These are phyloP conservation scores for Scatophagus argus DNA, from an alignment of 2,113 vertebrate genomes.

Conservation along the genomic window DNA sequence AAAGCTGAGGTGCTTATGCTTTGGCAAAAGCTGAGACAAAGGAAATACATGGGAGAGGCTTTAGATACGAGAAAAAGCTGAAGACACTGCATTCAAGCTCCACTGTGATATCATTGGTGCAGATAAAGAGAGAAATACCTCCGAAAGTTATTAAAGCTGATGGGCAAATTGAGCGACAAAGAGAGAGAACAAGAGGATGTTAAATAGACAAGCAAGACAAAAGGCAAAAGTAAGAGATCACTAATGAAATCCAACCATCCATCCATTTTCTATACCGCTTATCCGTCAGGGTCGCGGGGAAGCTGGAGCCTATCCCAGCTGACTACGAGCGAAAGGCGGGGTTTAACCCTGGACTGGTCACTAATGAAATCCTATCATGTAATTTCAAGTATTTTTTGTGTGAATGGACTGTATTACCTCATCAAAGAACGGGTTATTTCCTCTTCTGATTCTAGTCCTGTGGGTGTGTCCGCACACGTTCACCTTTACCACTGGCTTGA, in stretches of 20 bases:
- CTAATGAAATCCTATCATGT: neutral
- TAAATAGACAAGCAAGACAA: constrained; percentile 10
- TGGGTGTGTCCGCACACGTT: constrained; percentile 92
- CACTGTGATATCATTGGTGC: constrained; percentile 19
- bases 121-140: constrained; percentile 35
- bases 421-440: constrained; percentile 96
- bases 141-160: constrained; percentile 28
- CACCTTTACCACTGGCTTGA: constrained; percentile 95
- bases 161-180: constrained; percentile 2
- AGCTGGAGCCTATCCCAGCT: too few species aligned
- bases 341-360: too few species aligned
- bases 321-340: too few species aligned
- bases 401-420: constrained; percentile 83
- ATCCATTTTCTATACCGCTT: too few species aligned
- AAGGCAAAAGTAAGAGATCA: neutral
- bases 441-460: constrained; percentile 93
- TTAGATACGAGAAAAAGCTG: constrained; percentile 26
- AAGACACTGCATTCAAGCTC: constrained; percentile 11
- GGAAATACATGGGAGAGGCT: constrained; percentile 26
- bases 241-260: neutral
- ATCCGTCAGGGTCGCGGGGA: too few species aligned
- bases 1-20: constrained; percentile 19
- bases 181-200: constrained; percentile 6
- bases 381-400: neutral
- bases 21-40: constrained; percentile 24